Evolutionary conservation across 1,140 invertebrate species (phyloP).

Genomic region (Diachasmimorpha longicaudata): DNA sequence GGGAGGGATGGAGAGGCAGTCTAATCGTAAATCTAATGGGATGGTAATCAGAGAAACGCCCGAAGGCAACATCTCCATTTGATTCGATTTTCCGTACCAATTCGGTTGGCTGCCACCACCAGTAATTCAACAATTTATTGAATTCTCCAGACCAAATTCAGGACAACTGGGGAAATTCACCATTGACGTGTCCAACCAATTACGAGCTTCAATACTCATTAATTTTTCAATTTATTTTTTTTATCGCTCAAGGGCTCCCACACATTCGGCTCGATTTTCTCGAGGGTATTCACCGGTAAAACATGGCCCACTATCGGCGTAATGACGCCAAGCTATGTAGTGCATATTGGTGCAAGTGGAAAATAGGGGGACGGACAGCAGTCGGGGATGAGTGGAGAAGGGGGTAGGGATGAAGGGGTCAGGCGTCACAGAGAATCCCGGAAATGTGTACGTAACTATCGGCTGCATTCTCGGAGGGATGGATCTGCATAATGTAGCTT

Average conservation of each 20-base stretch:
- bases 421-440: neutral
- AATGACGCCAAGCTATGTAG: neutral
- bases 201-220: neutral
- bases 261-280: neutral
- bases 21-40: slow-evolving; percentile 1
- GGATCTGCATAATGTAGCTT: slow-evolving; percentile 14
- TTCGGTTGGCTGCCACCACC: neutral
- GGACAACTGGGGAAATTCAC: neutral
- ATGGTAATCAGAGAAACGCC: slow-evolving; percentile 1
- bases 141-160: neutral
- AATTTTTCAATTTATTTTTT: neutral
- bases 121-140: neutral
- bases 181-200: neutral
- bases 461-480: neutral
- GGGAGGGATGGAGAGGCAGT: neutral
- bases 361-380: neutral
- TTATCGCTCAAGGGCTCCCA: neutral
- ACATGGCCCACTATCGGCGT: neutral
- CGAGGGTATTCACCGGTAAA: neutral
- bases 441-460: slow-evolving; percentile 10
- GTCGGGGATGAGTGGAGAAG: too few species aligned
- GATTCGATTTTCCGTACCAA: neutral
- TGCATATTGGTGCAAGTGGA: neutral
- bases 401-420: too few species aligned
- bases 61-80: neutral